Percentiles rank a stretch among this genome's conserved stretches.
These are phyloP conservation scores for Leptinotarsa undecemlineata DNA, from an alignment of 1,140 invertebrate genomes.

Conservation along the genomic window DNA sequence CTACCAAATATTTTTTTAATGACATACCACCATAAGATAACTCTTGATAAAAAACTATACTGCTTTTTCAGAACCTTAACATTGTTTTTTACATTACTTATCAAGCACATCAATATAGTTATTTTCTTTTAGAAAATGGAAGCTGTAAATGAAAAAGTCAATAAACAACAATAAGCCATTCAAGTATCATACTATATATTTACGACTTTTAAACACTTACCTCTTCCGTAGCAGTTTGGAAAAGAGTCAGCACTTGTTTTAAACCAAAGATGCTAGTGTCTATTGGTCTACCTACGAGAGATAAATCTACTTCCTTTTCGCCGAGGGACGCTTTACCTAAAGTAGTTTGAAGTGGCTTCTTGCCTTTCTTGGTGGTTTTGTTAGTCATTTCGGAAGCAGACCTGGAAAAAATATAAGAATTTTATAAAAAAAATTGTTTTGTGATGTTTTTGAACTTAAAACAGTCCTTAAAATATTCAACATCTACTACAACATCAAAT, in stretches of 20 bases:
- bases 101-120: neutral
- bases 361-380: slow-evolving; percentile 36
- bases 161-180: no score
- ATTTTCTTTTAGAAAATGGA: slow-evolving; percentile 9
- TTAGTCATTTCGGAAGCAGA: slow-evolving; percentile 27
- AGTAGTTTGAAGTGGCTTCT: slow-evolving; percentile 44
- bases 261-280: slow-evolving; percentile 54
- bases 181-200: neutral
- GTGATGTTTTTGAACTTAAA: neutral
- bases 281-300: slow-evolving; percentile 53
- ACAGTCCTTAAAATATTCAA: neutral
- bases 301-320: slow-evolving; percentile 44
- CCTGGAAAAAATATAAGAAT: neutral
- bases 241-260: slow-evolving; percentile 49
- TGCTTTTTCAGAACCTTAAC: no score
- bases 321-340: slow-evolving; percentile 42
- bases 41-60: slow-evolving; percentile 1
- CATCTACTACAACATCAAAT: neutral
- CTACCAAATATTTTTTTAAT: no score
- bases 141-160: slow-evolving; percentile 3
- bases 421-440: neutral
- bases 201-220: slow-evolving; percentile 38
- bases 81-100: no score
- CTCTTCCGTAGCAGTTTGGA: slow-evolving; percentile 55
- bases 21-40: neutral